phyloP scores from a whole-genome alignment of 2,113 vertebrate genomes.

The Triplophysa siluroides region DNA sequence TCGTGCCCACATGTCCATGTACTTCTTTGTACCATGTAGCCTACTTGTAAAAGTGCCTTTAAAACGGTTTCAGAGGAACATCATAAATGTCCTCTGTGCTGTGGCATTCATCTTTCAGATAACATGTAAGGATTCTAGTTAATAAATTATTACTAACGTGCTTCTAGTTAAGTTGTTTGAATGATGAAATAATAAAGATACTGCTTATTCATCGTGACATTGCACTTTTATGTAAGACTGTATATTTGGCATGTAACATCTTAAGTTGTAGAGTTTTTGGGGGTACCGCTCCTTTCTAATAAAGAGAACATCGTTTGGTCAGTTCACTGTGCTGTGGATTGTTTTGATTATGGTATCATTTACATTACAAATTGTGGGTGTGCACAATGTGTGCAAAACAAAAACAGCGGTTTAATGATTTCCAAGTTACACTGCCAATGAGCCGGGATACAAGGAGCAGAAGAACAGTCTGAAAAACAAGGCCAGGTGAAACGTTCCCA shows the following conservation, averaged over 20 bases:
- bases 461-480: neutral
- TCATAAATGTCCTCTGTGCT: constrained; percentile 77
- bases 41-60: constrained; percentile 98
- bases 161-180: constrained; percentile 72
- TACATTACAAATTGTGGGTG: neutral
- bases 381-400: neutral
- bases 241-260: constrained; percentile 95
- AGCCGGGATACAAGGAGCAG: neutral
- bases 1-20: constrained; percentile 77
- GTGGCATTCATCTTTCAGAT: constrained; percentile 73
- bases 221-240: constrained; percentile 98
- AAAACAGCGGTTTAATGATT: no score
- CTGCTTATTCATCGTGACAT: constrained; percentile 88
- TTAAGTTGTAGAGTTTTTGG: constrained; percentile 80
- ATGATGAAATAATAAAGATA: constrained; percentile 72
- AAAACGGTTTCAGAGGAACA: constrained; percentile 86
- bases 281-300: constrained; percentile 91
- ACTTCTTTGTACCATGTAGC: constrained; percentile 88
- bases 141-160: constrained; percentile 65
- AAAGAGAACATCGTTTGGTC: constrained; percentile 92
- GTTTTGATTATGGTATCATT: neutral
- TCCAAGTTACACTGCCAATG: no score
- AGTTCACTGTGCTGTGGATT: constrained; percentile 40
- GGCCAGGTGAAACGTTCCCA: no score
- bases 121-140: constrained; percentile 51